A percentile compares a stretch with the other conserved stretches of the same genome.
These are phyloP conservation scores for Echinometra lucunter DNA, from an alignment of 53 echinoderm and acorn worm genomes.

Conservation along the genomic window DNA sequence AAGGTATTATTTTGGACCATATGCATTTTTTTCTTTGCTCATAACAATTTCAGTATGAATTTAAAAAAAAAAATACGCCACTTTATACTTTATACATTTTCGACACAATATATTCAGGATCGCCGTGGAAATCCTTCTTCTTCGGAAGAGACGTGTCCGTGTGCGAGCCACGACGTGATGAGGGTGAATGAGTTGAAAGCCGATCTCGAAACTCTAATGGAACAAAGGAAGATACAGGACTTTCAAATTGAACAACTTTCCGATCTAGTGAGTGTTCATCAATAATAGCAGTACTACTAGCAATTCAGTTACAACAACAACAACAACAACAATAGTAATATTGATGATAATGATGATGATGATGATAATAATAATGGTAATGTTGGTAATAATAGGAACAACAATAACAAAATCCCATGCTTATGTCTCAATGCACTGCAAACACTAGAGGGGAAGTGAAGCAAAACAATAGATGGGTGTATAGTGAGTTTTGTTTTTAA, in stretches of 20 bases:
- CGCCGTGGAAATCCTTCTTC: background rate
- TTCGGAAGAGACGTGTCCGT: background rate
- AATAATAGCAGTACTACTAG: background rate
- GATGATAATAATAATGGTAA: background rate
- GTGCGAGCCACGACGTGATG: background rate
- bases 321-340: background rate
- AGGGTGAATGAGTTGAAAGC: constrained; percentile 1
- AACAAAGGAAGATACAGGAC: constrained; percentile 57
- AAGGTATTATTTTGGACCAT: too few relatives aligned
- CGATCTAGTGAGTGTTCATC: constrained; percentile 1
- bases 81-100: background rate
- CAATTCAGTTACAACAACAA: too few relatives aligned
- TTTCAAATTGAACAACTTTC: constrained; percentile 26
- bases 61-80: background rate
- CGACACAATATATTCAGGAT: background rate
- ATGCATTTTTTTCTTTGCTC: too few relatives aligned
- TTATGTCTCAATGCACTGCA: too few relatives aligned
- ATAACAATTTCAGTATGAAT: too few relatives aligned
- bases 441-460: too few relatives aligned
- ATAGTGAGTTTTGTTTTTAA: too few relatives aligned
- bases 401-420: too few relatives aligned
- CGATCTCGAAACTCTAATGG: constrained; percentile 42
- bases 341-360: background rate
- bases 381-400: too few relatives aligned
- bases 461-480: too few relatives aligned